Base-by-base conservation (phyloP, 2,113 vertebrate species). In the Leuciscus idus region DNA sequence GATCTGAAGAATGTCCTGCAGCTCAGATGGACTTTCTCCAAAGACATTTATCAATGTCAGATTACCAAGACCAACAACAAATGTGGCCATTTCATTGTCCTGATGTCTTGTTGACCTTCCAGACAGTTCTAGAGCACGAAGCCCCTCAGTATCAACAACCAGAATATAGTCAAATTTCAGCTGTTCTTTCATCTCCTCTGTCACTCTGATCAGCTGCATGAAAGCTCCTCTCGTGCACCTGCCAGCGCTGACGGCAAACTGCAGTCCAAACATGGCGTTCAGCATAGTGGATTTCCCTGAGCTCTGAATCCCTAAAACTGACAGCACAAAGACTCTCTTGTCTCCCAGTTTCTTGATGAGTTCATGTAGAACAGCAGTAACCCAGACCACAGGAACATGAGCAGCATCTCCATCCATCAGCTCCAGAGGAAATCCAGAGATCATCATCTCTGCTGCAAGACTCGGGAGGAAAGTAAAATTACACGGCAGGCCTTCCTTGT, bases 301-400 rank as follows among this genome's bases (percentile, higher is more conserved):
- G 68, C 68, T 73, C 36, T 73, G 68, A 12, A 43, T 73, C 68
- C 68, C 68, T 73, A 73, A 43, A 73, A 73, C 68, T 12, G 68
- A 73, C 2, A 73, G 36, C 9, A 97, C 95, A 92, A 96, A 96
- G 0, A 96, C 83, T 48, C 57, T 86, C 83, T 93, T 89, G 89
- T 96, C 88, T 23, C 93, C 94, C 7, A 96, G 86, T 89, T 89
- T 94, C 74, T 92, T 85, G 10, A 92, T 90, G 19, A 96, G 72
- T 59, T 92, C 92, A 62, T 96, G 91, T 85, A 96, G 91, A 85
- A 96, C 82, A 68, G 93, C 93, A n/a, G 83, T 84, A 94, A 90
- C 3, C 95, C 96, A 4, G 84, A 93, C 91, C 2, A 97, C 19
- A 12, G 96, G 79, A 95, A 86, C 93, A 97, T 94, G 61, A 96